Percentiles rank a stretch among this genome's conserved stretches.
Conservation (phyloP, 2,113 vertebrate genomes). For the Halcyon malimbica region DNA sequence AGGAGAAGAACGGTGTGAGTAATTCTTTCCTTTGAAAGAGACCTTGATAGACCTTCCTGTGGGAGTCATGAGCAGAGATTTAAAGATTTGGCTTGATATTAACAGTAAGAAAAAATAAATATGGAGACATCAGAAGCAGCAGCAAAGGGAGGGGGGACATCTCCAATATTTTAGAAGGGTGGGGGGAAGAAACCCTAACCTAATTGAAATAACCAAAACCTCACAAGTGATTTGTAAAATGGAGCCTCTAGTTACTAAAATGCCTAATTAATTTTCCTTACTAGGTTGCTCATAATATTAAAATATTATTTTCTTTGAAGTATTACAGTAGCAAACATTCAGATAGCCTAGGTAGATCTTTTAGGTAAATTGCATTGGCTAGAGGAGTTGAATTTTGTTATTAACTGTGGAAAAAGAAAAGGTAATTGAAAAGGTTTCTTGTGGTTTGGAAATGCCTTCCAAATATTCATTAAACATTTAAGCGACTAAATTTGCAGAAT, state of each 20-base stretch:
- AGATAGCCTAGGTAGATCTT: not conserved
- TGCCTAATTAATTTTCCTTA: conserved; percentile 23
- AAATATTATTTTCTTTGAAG: conserved; percentile 35
- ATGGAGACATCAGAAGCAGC: not conserved
- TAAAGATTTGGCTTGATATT: conserved; percentile 6
- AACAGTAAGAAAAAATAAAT: not conserved
- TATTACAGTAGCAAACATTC: not conserved
- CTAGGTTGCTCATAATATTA: conserved; percentile 11
- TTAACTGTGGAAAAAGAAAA: conserved; percentile 47
- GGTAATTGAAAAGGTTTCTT: conserved; percentile 75
- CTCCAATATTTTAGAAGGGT: not conserved
- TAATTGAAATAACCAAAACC: not conserved
- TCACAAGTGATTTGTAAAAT: conserved; percentile 3
- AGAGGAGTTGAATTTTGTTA: conserved; percentile 34
- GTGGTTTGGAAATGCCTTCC: conserved; percentile 78
- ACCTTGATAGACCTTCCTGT: conserved; percentile 46
- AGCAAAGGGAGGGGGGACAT: not conserved
- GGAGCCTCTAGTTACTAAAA: conserved; percentile 23
- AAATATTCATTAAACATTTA: conserved; percentile 87
- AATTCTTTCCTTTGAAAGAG: conserved; percentile 55
- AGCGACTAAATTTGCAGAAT: conserved; percentile 84
- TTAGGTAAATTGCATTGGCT: conserved; percentile 28
- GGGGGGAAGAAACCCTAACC: not conserved
- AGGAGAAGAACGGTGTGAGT: conserved; percentile 25
- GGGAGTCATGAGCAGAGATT: conserved; percentile 10